Conservation (phyloP, 2,888 invertebrate species). For the Darwinula stevensoni region DNA sequence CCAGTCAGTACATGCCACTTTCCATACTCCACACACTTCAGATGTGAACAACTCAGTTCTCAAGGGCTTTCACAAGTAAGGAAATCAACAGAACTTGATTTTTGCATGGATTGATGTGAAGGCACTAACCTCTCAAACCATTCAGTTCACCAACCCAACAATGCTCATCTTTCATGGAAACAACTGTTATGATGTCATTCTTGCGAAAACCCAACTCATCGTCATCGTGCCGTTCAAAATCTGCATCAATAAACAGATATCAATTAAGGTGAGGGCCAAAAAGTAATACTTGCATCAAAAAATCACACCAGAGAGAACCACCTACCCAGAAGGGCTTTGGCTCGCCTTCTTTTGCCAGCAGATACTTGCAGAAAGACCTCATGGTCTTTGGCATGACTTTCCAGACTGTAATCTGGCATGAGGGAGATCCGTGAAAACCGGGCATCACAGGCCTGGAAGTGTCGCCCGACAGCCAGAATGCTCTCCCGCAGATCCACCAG, state of each 20-base stretch:
- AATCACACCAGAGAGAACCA: not conserved
- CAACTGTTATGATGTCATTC: conserved; percentile 91
- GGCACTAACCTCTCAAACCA: conserved; percentile 36
- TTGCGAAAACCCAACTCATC: conserved; percentile 94
- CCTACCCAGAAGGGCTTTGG: conserved; percentile 57
- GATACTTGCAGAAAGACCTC: conserved; percentile 83
- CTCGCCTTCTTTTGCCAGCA: conserved; percentile 52
- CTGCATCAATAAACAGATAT: conserved; percentile 20
- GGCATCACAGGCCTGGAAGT: conserved; percentile 78
- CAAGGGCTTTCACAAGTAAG: no score
- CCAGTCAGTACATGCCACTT: no score
- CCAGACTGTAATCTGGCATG: conserved; percentile 78
- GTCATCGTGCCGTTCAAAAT: conserved; percentile 91
- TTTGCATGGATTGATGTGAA: not conserved
- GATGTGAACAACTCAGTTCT: no score
- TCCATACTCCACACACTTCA: no score
- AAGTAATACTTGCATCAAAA: not conserved
- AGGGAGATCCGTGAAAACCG: conserved; percentile 39
- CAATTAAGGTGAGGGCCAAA: conserved; percentile 9
- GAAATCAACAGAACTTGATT: not conserved
- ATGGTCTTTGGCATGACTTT: conserved; percentile 76
- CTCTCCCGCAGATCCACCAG: conserved; percentile 90
- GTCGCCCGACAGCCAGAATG: conserved; percentile 67
- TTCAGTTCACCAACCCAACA: conserved; percentile 96
- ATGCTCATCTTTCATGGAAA: conserved; percentile 90